Conservation (phyloP, 2,113 vertebrate species). For the Apeltes quadracus region DNA sequence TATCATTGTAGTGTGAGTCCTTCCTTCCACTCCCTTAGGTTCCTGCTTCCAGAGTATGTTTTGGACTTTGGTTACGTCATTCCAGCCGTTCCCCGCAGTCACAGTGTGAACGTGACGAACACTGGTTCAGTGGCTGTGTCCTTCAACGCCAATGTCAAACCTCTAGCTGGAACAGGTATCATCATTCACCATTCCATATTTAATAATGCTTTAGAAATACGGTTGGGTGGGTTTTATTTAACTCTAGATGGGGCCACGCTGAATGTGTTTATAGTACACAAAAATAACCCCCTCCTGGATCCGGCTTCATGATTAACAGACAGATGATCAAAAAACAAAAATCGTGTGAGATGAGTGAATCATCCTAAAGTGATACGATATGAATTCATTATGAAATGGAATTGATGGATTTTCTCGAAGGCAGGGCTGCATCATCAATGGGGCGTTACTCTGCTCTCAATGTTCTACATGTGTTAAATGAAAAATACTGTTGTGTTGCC, state of each 20-base stretch:
- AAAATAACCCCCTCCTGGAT: background rate
- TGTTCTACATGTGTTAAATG: too few species aligned
- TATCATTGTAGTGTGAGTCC: background rate
- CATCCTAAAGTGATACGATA: background rate
- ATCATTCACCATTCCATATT: background rate
- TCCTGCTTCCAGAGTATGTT: constrained; percentile 63
- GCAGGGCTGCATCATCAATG: background rate
- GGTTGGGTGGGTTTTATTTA: background rate
- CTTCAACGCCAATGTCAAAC: constrained; percentile 48
- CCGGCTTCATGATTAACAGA: background rate
- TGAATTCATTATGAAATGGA: background rate
- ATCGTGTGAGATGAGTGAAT: background rate
- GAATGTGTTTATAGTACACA: too few species aligned
- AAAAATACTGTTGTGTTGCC: too few species aligned
- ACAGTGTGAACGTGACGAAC: constrained; percentile 52
- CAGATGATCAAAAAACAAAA: too few species aligned
- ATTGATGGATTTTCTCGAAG: background rate
- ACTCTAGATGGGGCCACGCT: background rate
- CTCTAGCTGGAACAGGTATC: constrained; percentile 61
- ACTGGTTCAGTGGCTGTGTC: constrained; percentile 56
- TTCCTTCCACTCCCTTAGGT: constrained; percentile 17
- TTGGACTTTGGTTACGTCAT: constrained; percentile 67
- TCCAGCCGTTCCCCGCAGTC: constrained; percentile 29
- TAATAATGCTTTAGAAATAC: background rate
- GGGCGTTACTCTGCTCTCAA: background rate